Percentiles rank a stretch among this genome's conserved stretches.
phyloP scores from a whole-genome alignment of 2,113 vertebrate genomes.

The Speoplatyrhinus poulsoni region DNA sequence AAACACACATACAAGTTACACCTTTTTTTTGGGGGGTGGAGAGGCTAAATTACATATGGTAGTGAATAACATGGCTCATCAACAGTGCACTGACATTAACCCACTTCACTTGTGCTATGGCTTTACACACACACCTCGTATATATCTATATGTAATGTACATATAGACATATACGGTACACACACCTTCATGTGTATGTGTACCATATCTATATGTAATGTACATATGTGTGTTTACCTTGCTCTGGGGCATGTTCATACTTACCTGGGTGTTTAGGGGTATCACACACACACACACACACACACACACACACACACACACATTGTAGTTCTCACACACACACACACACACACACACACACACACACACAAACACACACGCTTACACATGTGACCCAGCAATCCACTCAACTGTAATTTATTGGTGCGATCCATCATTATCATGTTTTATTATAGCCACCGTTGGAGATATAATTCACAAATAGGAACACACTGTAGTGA shows the following conservation, averaged over 20 bases:
- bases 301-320: conserved; percentile 42
- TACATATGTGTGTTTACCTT: conserved; percentile 37
- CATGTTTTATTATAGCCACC: conserved; percentile 78
- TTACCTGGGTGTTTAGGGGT: conserved; percentile 41
- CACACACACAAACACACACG: conserved; percentile 46
- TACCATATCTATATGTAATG: conserved; percentile 5
- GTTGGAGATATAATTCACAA: conserved; percentile 75
- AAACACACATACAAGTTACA: too few relatives aligned
- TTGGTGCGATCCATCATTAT: conserved; percentile 78
- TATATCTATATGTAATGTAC: too few relatives aligned
- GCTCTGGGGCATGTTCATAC: conserved; percentile 27
- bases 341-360: conserved; percentile 20
- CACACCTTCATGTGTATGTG: conserved; percentile 5
- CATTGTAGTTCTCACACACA: conserved; percentile 9
- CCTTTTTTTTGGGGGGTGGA: too few relatives aligned
- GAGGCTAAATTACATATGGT: too few relatives aligned
- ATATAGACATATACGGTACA: not conserved
- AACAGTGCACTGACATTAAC: too few relatives aligned
- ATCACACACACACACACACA: conserved; percentile 34
- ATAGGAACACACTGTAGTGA: conserved; percentile 59
- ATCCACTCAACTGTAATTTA: conserved; percentile 77
- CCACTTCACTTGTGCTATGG: too few relatives aligned
- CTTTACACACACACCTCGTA: too few relatives aligned
- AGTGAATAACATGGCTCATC: too few relatives aligned
- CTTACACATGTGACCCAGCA: conserved; percentile 62